Evolutionary conservation across 2,797 vertebrate genomes (phyloP), one percentile per base, ranked within the genome.

Genomic region (Hephaestus fuliginosus): DNA sequence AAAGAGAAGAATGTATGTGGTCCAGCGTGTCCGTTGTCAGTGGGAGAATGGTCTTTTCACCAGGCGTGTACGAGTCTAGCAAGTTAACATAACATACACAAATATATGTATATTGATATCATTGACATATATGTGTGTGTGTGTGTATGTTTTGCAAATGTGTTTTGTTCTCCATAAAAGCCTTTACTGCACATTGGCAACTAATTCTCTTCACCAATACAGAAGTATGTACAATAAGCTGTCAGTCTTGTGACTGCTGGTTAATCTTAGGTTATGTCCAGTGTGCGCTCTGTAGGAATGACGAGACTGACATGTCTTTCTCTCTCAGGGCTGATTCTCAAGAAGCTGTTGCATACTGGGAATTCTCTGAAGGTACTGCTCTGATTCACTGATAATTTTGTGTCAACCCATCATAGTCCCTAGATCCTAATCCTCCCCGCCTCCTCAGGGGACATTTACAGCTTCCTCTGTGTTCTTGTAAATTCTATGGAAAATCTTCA

Each of bases 301-400:
- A 46, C 17, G 51, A 36, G 43, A 41, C 36, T 68, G 20, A 82
- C 60, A 5, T 64, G 5, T 70, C 14, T 76, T 85, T 93, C 91
- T 90, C 25, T 71, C 36, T 81, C 89, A 99, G 98, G 98, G 77
- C 94, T 99, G 82, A 98, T 99, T 91, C 96, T 99, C 89, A 99
- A 99, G 96, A 99, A 99, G 92, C 95, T 99, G 78, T 95, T 99
- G 78, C 98, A 99, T 91, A 98, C 97, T 86, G 98, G 98, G 90
- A 99, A 99, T 93, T 99, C 98, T 78, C 95, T 99, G 81, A 99
- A 99, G 98, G 98, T 99, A 96, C 76, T 15, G 20, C 30, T 84
- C 28, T 65, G n/a, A 58, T 62, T 69, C 0, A 1, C 10, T 52
- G 15, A 33, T 63, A 12, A 25, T 22, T 56, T 15, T 44, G 0